Percentiles rank a stretch among this genome's conserved stretches.
Evolutionary conservation across 2,113 vertebrate species (phyloP).

Genomic region (Okapia johnstoni): DNA sequence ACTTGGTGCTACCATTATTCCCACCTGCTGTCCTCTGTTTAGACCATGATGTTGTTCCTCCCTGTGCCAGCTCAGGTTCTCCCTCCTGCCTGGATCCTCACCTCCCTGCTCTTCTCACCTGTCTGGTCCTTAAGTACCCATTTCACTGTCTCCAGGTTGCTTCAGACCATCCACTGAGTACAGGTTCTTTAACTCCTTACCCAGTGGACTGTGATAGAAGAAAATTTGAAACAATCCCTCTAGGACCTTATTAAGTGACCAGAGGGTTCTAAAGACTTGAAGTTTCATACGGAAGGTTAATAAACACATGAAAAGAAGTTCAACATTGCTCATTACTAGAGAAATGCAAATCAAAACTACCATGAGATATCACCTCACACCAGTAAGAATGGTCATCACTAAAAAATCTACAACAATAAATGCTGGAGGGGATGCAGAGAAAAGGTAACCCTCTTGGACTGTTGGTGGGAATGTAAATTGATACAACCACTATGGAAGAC

Average conservation of each 20-base stretch:
- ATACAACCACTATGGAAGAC: background rate
- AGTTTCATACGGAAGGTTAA: background rate
- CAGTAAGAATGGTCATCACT: background rate
- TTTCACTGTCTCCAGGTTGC: background rate
- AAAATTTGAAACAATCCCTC: background rate
- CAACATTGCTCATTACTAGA: background rate
- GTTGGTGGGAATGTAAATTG: background rate
- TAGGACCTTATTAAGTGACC: background rate
- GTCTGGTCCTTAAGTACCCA: background rate
- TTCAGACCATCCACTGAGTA: background rate
- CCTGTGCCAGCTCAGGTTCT: background rate
- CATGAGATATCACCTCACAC: background rate
- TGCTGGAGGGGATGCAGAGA: background rate
- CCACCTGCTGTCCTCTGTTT: background rate
- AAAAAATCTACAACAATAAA: background rate
- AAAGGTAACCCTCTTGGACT: background rate
- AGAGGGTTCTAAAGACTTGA: background rate
- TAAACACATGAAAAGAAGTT: background rate
- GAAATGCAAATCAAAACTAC: background rate
- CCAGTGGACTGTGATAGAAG: background rate
- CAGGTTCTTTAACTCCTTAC: background rate
- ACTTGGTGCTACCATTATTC: background rate
- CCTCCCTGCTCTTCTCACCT: background rate
- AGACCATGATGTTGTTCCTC: background rate
- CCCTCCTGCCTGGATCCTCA: background rate